Conservation (phyloP, 2,113 vertebrate species). For the Abramis brama region DNA sequence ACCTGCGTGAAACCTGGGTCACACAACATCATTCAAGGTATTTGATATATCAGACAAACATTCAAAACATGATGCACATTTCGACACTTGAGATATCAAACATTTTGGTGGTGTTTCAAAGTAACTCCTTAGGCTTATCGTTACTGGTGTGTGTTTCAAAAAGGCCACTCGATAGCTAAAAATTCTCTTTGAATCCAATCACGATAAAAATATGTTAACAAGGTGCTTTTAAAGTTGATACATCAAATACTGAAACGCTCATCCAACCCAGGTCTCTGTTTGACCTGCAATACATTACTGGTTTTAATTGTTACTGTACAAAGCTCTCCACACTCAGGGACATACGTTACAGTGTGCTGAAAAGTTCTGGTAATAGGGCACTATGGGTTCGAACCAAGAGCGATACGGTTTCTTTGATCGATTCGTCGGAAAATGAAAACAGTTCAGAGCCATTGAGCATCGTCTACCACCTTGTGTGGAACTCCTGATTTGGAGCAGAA, state of each 20-base stretch:
- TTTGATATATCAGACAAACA: conserved; percentile 54
- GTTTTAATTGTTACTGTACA: conserved; percentile 58
- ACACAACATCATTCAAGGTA: conserved; percentile 51
- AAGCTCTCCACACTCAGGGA: conserved; percentile 73
- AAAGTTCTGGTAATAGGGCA: conserved; percentile 69
- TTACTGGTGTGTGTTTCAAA: conserved; percentile 54
- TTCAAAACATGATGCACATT: conserved; percentile 52
- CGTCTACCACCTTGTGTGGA: conserved; percentile 43
- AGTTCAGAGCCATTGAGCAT: conserved; percentile 75
- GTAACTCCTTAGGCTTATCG: conserved; percentile 48
- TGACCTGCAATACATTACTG: conserved; percentile 59
- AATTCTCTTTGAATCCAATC: conserved; percentile 48
- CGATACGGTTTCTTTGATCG: conserved; percentile 62
- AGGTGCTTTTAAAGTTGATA: conserved; percentile 54
- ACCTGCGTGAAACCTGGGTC: conserved; percentile 42
- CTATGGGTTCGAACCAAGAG: conserved; percentile 64
- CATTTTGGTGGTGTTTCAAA: conserved; percentile 42
- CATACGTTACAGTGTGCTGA: conserved; percentile 67
- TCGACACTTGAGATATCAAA: conserved; percentile 50
- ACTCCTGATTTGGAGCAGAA: conserved; percentile 47
- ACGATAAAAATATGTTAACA: conserved; percentile 41
- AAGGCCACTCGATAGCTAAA: conserved; percentile 52
- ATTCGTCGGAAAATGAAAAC: conserved; percentile 73
- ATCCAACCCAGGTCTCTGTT: conserved; percentile 52
- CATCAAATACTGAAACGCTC: conserved; percentile 50